Conservation (phyloP, 2,113 vertebrate genomes). For the Chaenogobius annularis region DNA sequence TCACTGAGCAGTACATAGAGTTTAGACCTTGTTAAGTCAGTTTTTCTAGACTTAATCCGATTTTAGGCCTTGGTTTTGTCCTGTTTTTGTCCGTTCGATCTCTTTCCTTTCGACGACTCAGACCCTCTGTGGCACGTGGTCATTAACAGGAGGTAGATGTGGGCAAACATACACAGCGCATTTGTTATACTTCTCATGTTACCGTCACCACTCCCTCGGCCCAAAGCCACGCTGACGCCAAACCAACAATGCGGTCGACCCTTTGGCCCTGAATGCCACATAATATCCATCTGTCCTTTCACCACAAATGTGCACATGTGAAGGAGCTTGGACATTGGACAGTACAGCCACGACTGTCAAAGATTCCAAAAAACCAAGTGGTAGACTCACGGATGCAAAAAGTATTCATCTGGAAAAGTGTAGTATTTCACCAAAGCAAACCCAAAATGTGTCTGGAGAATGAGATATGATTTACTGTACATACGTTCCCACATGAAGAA, state of each 20-base stretch:
- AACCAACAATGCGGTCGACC: neutral
- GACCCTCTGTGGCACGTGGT: neutral
- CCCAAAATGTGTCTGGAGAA: too few relatives aligned
- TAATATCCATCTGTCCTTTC: conserved; percentile 1
- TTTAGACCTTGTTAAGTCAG: neutral
- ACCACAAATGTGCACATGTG: neutral
- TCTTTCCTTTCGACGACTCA: too few relatives aligned
- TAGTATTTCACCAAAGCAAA: too few relatives aligned
- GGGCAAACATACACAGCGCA: neutral
- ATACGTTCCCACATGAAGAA: too few relatives aligned
- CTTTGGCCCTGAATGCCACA: neutral
- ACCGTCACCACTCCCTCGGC: neutral
- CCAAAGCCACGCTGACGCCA: conserved; percentile 1
- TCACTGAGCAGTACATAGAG: neutral
- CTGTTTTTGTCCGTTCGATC: neutral
- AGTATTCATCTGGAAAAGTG: too few relatives aligned
- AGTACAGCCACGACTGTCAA: neutral
- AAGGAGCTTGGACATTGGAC: neutral
- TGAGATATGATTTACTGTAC: too few relatives aligned
- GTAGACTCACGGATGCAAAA: neutral
- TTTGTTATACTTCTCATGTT: neutral
- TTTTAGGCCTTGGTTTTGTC: neutral
- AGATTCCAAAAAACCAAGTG: too few relatives aligned
- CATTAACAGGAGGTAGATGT: neutral
- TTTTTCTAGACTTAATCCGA: neutral